Evolutionary conservation across 2,113 vertebrate species (phyloP).

Genomic region (Bujurquina vittata): DNA sequence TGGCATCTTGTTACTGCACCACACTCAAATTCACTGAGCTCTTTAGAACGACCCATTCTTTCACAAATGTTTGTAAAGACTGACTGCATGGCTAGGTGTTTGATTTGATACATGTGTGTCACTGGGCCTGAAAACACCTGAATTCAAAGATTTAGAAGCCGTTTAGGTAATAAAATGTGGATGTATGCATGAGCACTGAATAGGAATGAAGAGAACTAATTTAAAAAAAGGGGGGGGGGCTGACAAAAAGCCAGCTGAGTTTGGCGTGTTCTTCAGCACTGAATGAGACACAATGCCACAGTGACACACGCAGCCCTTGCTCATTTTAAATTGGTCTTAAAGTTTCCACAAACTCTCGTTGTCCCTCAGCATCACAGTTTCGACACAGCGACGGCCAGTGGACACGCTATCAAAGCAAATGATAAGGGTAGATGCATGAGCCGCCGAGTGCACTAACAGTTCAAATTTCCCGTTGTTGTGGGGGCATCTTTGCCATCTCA

Average conservation of each 20-base stretch:
- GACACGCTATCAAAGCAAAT: neutral
- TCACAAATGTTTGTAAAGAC: no score
- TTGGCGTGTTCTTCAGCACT: neutral
- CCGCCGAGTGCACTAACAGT: neutral
- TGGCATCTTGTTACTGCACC: neutral
- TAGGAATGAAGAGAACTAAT: neutral
- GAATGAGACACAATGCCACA: neutral
- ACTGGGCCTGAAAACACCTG: neutral
- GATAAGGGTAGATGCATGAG: neutral
- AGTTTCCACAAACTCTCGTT: neutral
- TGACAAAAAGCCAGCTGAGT: neutral
- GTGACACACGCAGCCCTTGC: rapidly evolving
- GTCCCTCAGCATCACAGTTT: neutral
- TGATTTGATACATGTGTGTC: neutral
- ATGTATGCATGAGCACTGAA: neutral
- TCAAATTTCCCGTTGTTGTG: neutral
- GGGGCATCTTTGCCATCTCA: neutral
- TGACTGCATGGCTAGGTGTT: neutral
- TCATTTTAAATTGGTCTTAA: neutral
- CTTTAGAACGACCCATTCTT: neutral
- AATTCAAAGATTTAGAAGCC: neutral
- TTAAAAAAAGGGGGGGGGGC: no score
- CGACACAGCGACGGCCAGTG: neutral
- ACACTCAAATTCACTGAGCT: neutral
- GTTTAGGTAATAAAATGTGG: neutral